Percentiles rank a stretch among this genome's conserved stretches.
These are phyloP conservation scores for Phortica magna DNA, from an alignment of 2,888 invertebrate species.

Conservation along the genomic window DNA sequence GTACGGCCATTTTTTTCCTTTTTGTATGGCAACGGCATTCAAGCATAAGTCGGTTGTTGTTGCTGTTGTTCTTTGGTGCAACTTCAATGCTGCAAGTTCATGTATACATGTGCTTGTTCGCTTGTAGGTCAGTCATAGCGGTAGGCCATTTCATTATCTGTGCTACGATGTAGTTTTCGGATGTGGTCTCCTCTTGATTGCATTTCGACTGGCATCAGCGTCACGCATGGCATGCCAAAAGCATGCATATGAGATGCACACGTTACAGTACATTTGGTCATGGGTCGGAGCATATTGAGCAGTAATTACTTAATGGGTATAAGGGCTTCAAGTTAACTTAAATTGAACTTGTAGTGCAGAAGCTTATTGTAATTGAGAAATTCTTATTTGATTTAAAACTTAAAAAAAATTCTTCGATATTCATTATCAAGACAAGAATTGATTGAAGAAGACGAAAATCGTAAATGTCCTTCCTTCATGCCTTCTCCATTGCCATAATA, in stretches of 20 bases:
- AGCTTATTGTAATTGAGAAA: too few relatives aligned
- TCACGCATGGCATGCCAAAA: not conserved
- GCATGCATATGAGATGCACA: not conserved
- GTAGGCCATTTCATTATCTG: slow-evolving; percentile 11
- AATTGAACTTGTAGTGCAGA: too few relatives aligned
- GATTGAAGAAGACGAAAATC: too few relatives aligned
- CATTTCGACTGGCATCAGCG: slow-evolving; percentile 3
- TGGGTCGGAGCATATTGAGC: not conserved
- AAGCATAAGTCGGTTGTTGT: not conserved
- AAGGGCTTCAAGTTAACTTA: too few relatives aligned
- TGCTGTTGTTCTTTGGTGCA: not conserved
- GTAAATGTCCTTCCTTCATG: too few relatives aligned
- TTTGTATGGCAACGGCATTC: slow-evolving; percentile 31
- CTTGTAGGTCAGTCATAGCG: slow-evolving; percentile 11
- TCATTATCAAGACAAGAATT: too few relatives aligned
- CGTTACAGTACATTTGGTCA: not conserved
- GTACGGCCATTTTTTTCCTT: not conserved
- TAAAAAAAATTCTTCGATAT: too few relatives aligned
- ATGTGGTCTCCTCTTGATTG: slow-evolving; percentile 6
- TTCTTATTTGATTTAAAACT: too few relatives aligned
- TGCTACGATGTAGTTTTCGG: not conserved
- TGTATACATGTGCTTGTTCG: slow-evolving; percentile 1
- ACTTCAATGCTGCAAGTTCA: slow-evolving; percentile 7
- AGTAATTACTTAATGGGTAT: not conserved
- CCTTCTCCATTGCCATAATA: too few relatives aligned